Evolutionary conservation across 1,140 invertebrate species (phyloP).

Genomic region (Asbolus verrucosus): DNA sequence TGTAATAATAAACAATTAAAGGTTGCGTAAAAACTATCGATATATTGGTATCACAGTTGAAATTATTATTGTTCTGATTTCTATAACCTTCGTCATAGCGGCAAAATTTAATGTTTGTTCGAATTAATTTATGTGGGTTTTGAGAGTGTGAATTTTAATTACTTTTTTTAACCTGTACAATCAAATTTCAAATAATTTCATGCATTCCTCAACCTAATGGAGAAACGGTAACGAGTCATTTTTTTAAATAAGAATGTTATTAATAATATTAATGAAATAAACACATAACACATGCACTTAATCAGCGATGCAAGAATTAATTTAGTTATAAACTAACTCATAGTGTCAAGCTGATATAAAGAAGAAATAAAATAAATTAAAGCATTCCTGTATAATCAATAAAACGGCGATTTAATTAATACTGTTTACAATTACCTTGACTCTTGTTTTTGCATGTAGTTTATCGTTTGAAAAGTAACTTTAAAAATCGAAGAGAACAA

Average conservation of each 20-base stretch:
- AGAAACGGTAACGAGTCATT: too few species aligned
- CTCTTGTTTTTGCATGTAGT: background rate
- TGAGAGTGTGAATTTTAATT: too few species aligned
- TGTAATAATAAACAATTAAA: slow-evolving; percentile 44
- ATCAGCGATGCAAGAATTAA: slow-evolving; percentile 18
- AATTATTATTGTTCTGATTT: slow-evolving; percentile 13
- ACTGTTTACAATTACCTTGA: slow-evolving; percentile 28
- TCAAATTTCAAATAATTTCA: too few species aligned
- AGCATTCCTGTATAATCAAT: slow-evolving; percentile 24
- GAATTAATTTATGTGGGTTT: too few species aligned
- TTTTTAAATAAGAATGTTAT: too few species aligned
- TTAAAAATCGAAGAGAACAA: background rate
- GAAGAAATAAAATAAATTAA: slow-evolving; percentile 31
- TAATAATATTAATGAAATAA: too few species aligned
- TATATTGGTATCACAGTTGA: slow-evolving; percentile 16
- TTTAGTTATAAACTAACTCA: slow-evolving; percentile 20
- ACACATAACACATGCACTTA: background rate
- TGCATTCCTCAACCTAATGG: too few species aligned
- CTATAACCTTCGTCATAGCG: slow-evolving; percentile 11
- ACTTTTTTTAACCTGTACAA: too few species aligned
- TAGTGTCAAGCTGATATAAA: background rate
- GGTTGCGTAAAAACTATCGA: slow-evolving; percentile 45
- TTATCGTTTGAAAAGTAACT: background rate
- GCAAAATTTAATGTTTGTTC: background rate
- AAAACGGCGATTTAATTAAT: slow-evolving; percentile 30